These are phyloP conservation scores for Chanos chanos DNA, from an alignment of 2,797 vertebrate genomes.

Conservation along the genomic window DNA sequence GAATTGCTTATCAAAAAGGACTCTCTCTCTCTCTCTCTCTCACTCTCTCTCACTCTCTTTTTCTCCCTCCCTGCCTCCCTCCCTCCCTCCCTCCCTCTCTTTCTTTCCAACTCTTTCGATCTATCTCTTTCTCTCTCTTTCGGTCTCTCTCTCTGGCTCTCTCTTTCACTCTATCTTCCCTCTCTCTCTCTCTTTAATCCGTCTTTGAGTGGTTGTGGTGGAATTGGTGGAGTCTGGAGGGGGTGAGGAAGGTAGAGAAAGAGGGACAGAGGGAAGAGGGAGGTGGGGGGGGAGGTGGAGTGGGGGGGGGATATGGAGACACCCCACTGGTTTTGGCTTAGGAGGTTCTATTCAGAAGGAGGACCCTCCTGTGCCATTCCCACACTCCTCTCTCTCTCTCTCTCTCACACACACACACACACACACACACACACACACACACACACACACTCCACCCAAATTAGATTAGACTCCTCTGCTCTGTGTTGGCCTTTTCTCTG, in stretches of 20 bases:
- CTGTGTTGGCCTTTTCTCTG: slow-evolving; percentile 93
- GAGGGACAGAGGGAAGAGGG: slow-evolving; percentile 25
- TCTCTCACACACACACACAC: slow-evolving; percentile 77
- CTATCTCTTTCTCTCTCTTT: slow-evolving; percentile 62
- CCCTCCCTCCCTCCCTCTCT: neutral
- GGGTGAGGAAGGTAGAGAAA: slow-evolving; percentile 13
- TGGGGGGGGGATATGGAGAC: slow-evolving; percentile 70
- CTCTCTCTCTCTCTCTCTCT: slow-evolving; percentile 62
- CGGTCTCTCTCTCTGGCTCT: slow-evolving; percentile 19
- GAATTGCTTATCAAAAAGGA: slow-evolving; percentile 92
- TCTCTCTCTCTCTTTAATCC: slow-evolving; percentile 70
- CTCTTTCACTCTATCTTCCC: slow-evolving; percentile 5
- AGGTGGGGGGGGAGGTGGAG: slow-evolving; percentile 29
- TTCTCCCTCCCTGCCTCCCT: slow-evolving; percentile 5
- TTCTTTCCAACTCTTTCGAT: too few species aligned
- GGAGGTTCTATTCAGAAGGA: slow-evolving; percentile 86
- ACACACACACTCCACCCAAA: slow-evolving; percentile 81
- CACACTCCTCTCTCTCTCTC: slow-evolving; percentile 87
- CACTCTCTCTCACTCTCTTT: slow-evolving; percentile 19
- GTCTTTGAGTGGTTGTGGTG: slow-evolving; percentile 91
- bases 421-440: slow-evolving; percentile 80
- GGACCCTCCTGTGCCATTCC: slow-evolving; percentile 90
- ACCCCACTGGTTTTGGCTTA: slow-evolving; percentile 95
- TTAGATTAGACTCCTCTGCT: slow-evolving; percentile 96
- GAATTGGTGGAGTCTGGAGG: slow-evolving; percentile 76